Conservation (phyloP, 1,140 invertebrate genomes). For the Heliconius himera region DNA sequence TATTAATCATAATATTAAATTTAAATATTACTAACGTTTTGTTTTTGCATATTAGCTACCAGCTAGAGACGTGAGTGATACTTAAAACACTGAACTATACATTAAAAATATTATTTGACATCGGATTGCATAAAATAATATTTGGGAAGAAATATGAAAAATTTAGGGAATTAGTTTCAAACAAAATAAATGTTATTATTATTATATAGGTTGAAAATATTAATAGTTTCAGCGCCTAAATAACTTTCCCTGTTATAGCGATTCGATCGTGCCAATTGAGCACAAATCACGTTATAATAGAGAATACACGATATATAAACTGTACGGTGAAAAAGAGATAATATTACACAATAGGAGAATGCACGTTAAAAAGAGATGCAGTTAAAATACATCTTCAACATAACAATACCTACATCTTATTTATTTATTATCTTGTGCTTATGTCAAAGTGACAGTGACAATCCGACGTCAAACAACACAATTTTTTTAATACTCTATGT, state of each 20-base stretch:
- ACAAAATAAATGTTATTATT: neutral
- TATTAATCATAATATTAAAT: neutral
- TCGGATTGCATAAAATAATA: neutral
- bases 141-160: neutral
- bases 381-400: too few species aligned
- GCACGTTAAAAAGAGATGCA: too few species aligned
- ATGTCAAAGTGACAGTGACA: constrained; percentile 14
- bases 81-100: constrained; percentile 54
- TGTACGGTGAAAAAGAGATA: too few species aligned
- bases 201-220: neutral
- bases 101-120: constrained; percentile 27
- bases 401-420: too few species aligned
- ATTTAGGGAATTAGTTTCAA: neutral
- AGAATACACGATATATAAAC: too few species aligned
- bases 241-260: too few species aligned
- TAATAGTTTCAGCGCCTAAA: neutral
- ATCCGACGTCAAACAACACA: constrained; percentile 24
- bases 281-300: too few species aligned
- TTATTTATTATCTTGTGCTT: neutral
- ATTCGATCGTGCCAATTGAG: too few species aligned
- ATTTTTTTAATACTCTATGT: constrained; percentile 49
- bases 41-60: neutral
- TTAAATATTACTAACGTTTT: neutral
- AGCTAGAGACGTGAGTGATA: constrained; percentile 31
- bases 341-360: too few species aligned